Base-by-base conservation (phyloP, 2,888 invertebrate genomes). In the Patella pellucida region DNA sequence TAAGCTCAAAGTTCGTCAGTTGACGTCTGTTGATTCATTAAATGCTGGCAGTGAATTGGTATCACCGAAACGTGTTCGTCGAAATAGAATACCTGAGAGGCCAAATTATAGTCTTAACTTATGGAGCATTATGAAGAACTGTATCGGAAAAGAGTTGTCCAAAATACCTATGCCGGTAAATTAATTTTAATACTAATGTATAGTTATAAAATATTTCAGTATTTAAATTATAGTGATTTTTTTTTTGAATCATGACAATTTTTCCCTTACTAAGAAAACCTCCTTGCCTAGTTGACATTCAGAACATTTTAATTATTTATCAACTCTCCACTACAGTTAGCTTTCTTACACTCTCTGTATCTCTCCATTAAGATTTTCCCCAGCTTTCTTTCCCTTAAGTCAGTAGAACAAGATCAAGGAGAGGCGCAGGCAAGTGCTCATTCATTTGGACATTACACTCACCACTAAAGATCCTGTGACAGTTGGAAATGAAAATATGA, bases 71-170 rank as follows among this genome's bases (percentile, higher is more conserved):
- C 72, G 79, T 41, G 75, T 78, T 41, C 94, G 98, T 75, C 94
- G 99, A 76, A 93, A 92, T 75, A 93, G 94, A 76, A 96, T 99
- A 74, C 96, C 97, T 11, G 96, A 97, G 83, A 96, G 97, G 91
- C 91, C 91, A 50, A 91, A 90, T 82, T 89, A 90, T 92, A 97
- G 98, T 75, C 94, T 99, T 68, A 99, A 96, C 90, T 92, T 99
- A 72, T 99, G 99, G 99, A 97, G 97, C 85, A 98, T 99, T 87
- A 98, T 99, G 97, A 99, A 99, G 92, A 99, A 99, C 92, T 99
- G 99, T 91, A 99, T 99, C 90, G 99, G 99, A 90, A 99, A 99
- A 92, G 99, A 99, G 91, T 93, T 99, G 80, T 96, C 98, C 41
- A 99, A 99, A 93, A 99, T 99, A 86, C 99, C 99, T 14, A 99